phyloP scores from a whole-genome alignment of 2,888 invertebrate species.

The Allolobophora icterica region DNA sequence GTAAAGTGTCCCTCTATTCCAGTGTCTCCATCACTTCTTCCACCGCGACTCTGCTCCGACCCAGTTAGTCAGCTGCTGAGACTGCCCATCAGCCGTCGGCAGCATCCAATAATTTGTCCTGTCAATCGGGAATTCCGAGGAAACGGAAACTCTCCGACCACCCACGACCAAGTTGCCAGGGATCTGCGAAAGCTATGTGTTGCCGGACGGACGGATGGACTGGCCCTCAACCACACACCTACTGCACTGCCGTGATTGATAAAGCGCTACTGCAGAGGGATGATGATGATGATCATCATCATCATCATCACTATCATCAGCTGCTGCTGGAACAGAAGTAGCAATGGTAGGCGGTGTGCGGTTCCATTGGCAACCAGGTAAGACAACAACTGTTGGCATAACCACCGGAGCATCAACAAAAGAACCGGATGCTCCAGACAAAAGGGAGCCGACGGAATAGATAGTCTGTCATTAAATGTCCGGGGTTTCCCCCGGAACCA shows the following conservation, averaged over 20 bases:
- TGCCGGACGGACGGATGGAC: background rate
- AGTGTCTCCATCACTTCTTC: background rate
- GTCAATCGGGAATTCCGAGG: background rate
- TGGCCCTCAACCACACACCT: background rate
- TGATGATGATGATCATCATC: background rate
- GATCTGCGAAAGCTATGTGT: background rate
- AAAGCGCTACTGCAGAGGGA: background rate
- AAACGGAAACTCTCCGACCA: background rate
- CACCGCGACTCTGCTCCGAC: background rate
- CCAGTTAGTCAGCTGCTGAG: background rate
- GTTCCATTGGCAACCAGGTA: constrained; percentile 14
- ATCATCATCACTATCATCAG: background rate
- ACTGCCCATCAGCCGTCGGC: background rate
- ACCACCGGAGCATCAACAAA: constrained; percentile 23
- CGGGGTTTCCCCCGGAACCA: background rate
- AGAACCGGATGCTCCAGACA: background rate
- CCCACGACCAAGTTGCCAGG: constrained; percentile 11
- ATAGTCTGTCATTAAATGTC: background rate
- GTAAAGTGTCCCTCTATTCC: background rate
- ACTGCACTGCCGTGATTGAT: background rate
- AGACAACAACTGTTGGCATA: background rate
- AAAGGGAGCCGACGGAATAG: background rate
- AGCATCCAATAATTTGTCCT: background rate
- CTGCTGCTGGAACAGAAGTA: background rate
- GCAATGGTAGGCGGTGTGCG: background rate